Conservation (phyloP, 1,140 invertebrate genomes). For the Drosophila eugracilis region DNA sequence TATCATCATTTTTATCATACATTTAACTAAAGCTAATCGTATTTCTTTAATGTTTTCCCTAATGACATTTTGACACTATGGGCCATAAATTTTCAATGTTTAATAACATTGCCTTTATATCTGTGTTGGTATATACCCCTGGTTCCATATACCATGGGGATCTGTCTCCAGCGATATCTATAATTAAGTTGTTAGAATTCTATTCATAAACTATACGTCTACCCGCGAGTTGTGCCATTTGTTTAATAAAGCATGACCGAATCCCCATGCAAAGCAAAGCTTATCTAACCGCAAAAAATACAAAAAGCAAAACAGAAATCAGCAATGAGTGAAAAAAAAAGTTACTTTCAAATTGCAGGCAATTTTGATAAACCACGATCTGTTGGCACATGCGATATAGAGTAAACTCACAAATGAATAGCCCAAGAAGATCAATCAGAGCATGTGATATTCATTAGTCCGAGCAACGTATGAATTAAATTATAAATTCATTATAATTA, state of each 20-base stretch:
- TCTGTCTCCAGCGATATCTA: conserved; percentile 31
- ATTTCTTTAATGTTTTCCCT: neutral
- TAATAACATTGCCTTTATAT: neutral
- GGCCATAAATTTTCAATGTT: neutral
- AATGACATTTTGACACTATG: neutral
- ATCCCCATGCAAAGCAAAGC: conserved; percentile 42
- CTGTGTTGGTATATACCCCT: neutral
- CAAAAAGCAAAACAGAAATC: conserved; percentile 22
- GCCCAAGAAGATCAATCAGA: conserved; percentile 33
- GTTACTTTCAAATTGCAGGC: conserved; percentile 27
- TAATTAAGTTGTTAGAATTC: conserved; percentile 62
- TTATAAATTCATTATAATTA: neutral
- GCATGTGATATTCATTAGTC: conserved; percentile 29
- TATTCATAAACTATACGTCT: conserved; percentile 48
- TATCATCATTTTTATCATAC: neutral
- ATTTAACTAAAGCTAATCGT: too few species aligned
- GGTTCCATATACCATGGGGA: conserved; percentile 5
- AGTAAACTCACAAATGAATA: conserved; percentile 10
- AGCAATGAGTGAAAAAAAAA: conserved; percentile 15
- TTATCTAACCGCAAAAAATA: conserved; percentile 37
- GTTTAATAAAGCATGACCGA: conserved; percentile 56
- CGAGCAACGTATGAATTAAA: neutral
- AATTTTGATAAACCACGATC: conserved; percentile 47
- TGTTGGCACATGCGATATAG: conserved; percentile 15
- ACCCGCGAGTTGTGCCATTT: conserved; percentile 39